These are phyloP conservation scores for Mionectes macconnelli DNA, from an alignment of 2,113 vertebrate species.

Conservation along the genomic window DNA sequence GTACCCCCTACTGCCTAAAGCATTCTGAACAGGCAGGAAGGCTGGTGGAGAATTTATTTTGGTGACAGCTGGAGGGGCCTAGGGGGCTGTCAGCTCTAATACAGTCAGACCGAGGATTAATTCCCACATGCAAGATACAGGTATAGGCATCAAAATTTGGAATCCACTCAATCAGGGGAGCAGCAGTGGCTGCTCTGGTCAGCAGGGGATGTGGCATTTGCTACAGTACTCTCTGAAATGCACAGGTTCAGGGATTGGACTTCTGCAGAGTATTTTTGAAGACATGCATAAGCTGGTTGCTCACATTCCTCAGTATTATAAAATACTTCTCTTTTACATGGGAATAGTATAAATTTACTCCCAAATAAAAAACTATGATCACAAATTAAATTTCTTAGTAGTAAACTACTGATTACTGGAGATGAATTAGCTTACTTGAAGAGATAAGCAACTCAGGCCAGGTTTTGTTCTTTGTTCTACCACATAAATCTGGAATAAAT, in stretches of 20 bases:
- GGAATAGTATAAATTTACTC: neutral
- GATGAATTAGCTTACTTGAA: neutral
- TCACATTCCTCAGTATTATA: neutral
- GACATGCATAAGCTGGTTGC: neutral
- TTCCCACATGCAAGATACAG: conserved; percentile 14
- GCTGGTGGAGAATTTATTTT: conserved; percentile 13
- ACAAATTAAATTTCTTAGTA: neutral
- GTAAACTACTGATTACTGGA: neutral
- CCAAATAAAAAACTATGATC: neutral
- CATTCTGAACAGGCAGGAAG: neutral
- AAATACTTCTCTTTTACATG: neutral
- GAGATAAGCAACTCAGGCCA: neutral
- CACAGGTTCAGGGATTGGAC: neutral
- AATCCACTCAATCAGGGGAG: neutral
- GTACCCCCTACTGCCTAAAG: neutral
- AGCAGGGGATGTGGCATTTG: neutral
- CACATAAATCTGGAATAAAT: neutral
- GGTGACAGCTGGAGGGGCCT: conserved; percentile 45
- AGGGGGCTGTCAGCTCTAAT: conserved; percentile 47
- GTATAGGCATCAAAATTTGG: conserved; percentile 40
- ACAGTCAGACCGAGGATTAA: conserved; percentile 27
- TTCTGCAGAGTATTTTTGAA: neutral
- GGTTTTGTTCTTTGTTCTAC: neutral
- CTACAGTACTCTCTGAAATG: neutral
- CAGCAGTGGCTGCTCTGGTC: neutral